Percentiles rank a stretch among this genome's conserved stretches.
Evolutionary conservation across 2,797 vertebrate genomes (phyloP).

Genomic region (Pangasius macronema): DNA sequence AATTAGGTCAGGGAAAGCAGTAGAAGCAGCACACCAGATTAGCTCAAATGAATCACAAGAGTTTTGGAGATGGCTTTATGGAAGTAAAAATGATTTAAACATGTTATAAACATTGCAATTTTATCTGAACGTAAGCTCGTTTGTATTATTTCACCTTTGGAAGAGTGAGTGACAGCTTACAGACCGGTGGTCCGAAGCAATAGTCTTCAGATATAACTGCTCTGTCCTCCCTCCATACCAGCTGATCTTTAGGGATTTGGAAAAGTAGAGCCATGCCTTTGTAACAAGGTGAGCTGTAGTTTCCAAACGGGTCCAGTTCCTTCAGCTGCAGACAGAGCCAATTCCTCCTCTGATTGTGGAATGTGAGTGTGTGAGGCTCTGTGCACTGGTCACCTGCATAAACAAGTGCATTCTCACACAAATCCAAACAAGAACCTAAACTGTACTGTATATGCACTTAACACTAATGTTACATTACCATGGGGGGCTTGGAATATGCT

Average conservation of each 20-base stretch:
- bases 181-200: conserved; percentile 74
- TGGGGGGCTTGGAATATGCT: not conserved
- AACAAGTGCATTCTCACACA: conserved; percentile 10
- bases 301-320: conserved; percentile 85
- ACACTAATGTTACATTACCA: not conserved
- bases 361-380: conserved; percentile 68
- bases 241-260: conserved; percentile 74
- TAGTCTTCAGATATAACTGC: conserved; percentile 48
- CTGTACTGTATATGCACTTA: not conserved
- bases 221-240: conserved; percentile 65
- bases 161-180: conserved; percentile 80
- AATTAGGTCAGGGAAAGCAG: not conserved
- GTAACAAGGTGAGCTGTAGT: conserved; percentile 85
- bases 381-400: conserved; percentile 30
- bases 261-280: conserved; percentile 81
- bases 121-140: not conserved
- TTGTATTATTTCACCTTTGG: conserved; percentile 77
- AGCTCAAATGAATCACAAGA: conserved; percentile 16
- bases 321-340: conserved; percentile 75
- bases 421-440: not conserved
- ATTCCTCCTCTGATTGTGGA: conserved; percentile 82
- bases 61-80: not conserved
- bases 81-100: not conserved
- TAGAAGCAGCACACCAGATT: not conserved
- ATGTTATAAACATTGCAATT: not conserved